Base-by-base conservation (phyloP, 2,888 invertebrate genomes). In the Leptopterna dolabrata region DNA sequence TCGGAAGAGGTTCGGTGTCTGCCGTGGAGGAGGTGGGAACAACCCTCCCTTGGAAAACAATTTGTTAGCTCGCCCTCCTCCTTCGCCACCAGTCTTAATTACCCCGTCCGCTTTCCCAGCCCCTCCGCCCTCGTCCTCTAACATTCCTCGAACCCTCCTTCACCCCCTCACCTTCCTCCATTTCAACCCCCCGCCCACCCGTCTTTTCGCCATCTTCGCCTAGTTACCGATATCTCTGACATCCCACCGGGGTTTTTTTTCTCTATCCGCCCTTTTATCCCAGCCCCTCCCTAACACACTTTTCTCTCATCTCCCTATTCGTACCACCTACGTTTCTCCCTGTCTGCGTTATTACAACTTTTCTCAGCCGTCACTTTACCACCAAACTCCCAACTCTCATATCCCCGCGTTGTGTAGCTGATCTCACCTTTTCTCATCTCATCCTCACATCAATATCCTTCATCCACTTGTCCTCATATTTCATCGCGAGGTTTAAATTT, bases 311-410 rank as follows among this genome's bases (percentile, higher is more conserved):
- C 19, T n/a, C 70, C 51, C 16, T 63, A n/a, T 51, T 47, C 30
- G 6, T n/a, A 14, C 63, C 36, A 36, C 36, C 80, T n/a, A 51
- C 51, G 16, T 88, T 88, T 88, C 88, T 71, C 82, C 88, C 86
- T 88, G 88, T 89, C 83, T 84, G 83, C 80, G 81, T 27, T 84
- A 83, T 76, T 80, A 84, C 86, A 86, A 85, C 88, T 81, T 84
- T 89, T 82, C 76, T 88, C 88, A 84, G 78, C 87, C 89, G 86
- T 88, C 84, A 88, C 78, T 89, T 85, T 88, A 87, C 87, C 89
- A 89, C 88, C 78, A 4, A 36, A 88, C 86, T 87, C 87, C 87
- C 81, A 84, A 43, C 81, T 51, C 51, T 51, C 19, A 73, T 51
- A 88, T 76, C 89, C 88, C 78, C n/a, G n/a, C n/a, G n/a, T n/a